Base-by-base conservation (phyloP, 2,113 vertebrate species). In the Malurus alboscapulatus region DNA sequence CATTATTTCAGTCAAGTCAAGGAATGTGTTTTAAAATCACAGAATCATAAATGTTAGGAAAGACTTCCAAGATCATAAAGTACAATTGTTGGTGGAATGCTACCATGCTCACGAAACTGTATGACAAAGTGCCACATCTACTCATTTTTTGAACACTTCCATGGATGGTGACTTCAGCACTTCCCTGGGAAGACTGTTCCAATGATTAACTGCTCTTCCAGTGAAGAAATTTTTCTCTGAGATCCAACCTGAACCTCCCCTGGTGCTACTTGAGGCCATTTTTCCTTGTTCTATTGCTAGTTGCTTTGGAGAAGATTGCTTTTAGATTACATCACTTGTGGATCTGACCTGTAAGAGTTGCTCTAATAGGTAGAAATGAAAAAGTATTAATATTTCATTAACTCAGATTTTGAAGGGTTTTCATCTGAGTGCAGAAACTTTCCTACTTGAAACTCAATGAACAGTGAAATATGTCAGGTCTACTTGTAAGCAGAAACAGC, bases 201-300 rank as follows among this genome's bases (percentile, higher is more conserved):
- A 67, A 5, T 54, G 19, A 6, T 61, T 54, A 61, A 40, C 11
- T 5, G 8, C 14, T 54, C 11, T 54, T 61, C 34, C 29, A 75
- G 21, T 22, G 7, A 54, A 68, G 8, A 81, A 59, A 29, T 53
- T 29, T 74, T 66, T 45, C 24, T 13, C 10, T 74, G 24, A 45
- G 45, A 53, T 38, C 19, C 16, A 58, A 2, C 27, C 22, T 45
- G 13, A 74, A 67, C 16, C 27, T 53, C 16, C 8, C 27, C 0
- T 36, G 0, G 16, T 59, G 19, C 0, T 1, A n/a, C 7, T 40
- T 53, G 13, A 67, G 16, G 24, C 27, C 12, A 27, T 13, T 77
- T 68, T 45, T 10, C 9, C 5, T 59, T 67, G 8, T 53, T 66
- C 29, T 67, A 45, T 14, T n/a, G 18, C 7, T 51, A 45, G 15